Conservation (phyloP, 2,888 invertebrate genomes). For the Eledone cirrhosa region DNA sequence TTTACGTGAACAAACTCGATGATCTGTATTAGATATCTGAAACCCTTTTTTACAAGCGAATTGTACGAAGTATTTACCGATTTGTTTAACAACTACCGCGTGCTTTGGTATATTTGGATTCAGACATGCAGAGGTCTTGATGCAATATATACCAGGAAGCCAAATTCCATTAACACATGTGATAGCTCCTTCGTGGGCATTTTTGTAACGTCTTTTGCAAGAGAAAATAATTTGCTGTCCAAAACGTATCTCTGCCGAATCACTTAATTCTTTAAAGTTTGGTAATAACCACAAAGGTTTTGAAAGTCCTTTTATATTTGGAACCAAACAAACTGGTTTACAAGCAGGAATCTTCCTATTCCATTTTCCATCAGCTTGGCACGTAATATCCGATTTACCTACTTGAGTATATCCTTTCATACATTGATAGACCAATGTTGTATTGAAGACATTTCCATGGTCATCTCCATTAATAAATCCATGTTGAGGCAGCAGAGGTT, state of each 20-base stretch:
- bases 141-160: neutral
- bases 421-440: neutral
- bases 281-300: neutral
- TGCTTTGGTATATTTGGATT: neutral
- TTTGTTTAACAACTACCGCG: neutral
- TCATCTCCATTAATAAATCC: neutral
- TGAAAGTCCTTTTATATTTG: neutral
- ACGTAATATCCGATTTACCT: neutral
- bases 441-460: neutral
- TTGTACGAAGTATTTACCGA: neutral
- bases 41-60: neutral
- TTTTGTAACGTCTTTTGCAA: neutral
- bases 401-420: neutral
- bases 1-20: neutral
- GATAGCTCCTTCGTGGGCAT: neutral
- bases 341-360: neutral
- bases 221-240: constrained; percentile 2
- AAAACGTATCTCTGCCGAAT: neutral
- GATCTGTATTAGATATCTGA: neutral
- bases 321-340: neutral
- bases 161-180: neutral
- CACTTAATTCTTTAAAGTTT: neutral
- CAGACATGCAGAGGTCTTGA: neutral
- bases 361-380: constrained; percentile 3
- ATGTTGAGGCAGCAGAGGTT: neutral